Base-by-base conservation (phyloP, 2,113 vertebrate genomes). In the Tylochromis polylepis region DNA sequence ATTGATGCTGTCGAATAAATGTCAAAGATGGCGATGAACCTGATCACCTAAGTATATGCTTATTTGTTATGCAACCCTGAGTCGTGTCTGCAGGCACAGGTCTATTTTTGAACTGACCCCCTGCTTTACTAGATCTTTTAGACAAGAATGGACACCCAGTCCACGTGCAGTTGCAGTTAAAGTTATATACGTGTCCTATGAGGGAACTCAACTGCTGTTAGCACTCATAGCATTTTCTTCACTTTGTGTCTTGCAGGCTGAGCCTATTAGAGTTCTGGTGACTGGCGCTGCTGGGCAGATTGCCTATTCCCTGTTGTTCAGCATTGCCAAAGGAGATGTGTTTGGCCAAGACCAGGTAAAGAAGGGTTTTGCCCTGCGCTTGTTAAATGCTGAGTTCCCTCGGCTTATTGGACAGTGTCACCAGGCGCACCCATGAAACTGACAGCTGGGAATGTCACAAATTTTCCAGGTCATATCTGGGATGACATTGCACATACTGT, bases 221-320 rank as follows among this genome's bases (percentile, higher is more conserved):
- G n/a, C n/a, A n/a, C n/a, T 86, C 41, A 89, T 16, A 15, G 7
- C 20, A 5, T 83, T 22, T 82, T 83, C 29, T 82, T 43, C 87
- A 4, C 43, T 1, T 89, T 92, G 85, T 93, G 11, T 95, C 65
- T 87, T 96, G 8, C 95, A 99, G 98, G 90, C 96, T 95, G 97
- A 98, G 49, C 96, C 98, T 15, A 94, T 99, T 92, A 96, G 94
- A 97, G 98, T 99, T 86, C 97, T 99, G 94, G 98, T 99, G 92
- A 99, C 98, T 0, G 98, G 98, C 29, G 98, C 98, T 85, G 98
- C 98, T 15, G 99, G 98, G 85, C 98, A 99, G 91, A 99, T 99
- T 70, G 98, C 99, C 49, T 99, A 99, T 93, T 99, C 98, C 1
- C 94, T 99, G 86, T 93, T 99, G 77, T 99, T 97, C 94, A 96